These are phyloP conservation scores for Dexiosoma caninum DNA, from an alignment of 2,888 invertebrate species.

Conservation along the genomic window DNA sequence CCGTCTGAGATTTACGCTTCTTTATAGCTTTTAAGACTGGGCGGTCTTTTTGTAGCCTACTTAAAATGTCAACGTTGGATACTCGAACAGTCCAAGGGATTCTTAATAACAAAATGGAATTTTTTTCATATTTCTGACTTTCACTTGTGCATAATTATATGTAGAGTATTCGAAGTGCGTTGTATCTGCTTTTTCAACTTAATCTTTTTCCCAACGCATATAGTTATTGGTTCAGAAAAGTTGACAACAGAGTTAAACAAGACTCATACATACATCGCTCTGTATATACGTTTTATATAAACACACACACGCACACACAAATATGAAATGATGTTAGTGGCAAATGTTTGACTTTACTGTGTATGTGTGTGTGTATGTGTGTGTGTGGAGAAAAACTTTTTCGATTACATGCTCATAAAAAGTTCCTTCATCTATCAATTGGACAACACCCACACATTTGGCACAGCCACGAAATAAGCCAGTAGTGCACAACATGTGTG, in stretches of 20 bases:
- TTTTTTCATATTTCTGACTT: no score
- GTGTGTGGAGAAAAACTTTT: constrained; percentile 57
- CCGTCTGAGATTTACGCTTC: no score
- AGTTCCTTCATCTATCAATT: constrained; percentile 60
- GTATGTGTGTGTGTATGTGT: constrained; percentile 22
- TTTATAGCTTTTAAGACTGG: no score
- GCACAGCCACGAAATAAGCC: constrained; percentile 39
- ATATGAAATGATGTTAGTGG: background rate
- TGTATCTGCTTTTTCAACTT: background rate
- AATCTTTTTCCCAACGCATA: background rate
- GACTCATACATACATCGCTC: constrained; percentile 9
- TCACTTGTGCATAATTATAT: no score
- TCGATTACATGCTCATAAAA: constrained; percentile 66
- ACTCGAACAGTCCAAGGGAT: no score
- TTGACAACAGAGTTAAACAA: constrained; percentile 45
- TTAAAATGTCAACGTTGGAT: no score
- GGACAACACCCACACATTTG: constrained; percentile 62
- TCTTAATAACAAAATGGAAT: no score
- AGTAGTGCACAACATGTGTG: constrained; percentile 53
- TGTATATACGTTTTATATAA: background rate
- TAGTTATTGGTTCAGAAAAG: constrained; percentile 41
- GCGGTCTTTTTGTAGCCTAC: no score
- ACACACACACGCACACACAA: background rate
- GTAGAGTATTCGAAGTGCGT: background rate
- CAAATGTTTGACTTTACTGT: no score